Conservation (phyloP, 2,888 invertebrate genomes). For the Osedax fenrisi region DNA sequence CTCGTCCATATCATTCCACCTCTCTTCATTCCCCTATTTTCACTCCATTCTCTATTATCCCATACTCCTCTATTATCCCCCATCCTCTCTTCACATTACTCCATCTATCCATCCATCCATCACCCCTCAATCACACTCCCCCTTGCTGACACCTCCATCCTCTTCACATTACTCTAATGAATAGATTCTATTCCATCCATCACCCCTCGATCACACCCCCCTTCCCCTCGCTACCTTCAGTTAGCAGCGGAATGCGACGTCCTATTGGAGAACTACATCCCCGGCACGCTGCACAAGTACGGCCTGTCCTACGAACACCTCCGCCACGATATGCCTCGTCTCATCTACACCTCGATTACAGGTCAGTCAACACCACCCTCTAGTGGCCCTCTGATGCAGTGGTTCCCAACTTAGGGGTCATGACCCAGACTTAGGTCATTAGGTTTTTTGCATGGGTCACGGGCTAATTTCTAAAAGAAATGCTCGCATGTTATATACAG, state of each 20-base stretch:
- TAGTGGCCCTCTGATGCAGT: too few species aligned
- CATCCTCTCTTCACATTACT: neutral
- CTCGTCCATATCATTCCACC: too few species aligned
- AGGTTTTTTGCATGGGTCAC: too few species aligned
- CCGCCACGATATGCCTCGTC: conserved; percentile 60
- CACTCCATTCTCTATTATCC: neutral
- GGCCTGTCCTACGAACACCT: conserved; percentile 70
- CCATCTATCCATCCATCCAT: neutral
- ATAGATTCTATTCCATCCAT: too few species aligned
- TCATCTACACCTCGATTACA: conserved; percentile 84
- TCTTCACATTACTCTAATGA: conserved; percentile 3
- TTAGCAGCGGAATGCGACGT: conserved; percentile 70
- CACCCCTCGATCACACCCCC: conserved; percentile 4
- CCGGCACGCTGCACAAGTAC: conserved; percentile 67
- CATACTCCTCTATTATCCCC: neutral
- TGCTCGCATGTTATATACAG: too few species aligned
- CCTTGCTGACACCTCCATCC: neutral
- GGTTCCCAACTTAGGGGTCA: too few species aligned
- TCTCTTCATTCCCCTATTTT: too few species aligned
- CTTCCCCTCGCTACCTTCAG: conserved; percentile 48
- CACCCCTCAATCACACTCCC: neutral
- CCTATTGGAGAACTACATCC: conserved; percentile 81
- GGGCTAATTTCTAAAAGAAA: too few species aligned
- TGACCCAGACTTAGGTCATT: too few species aligned
- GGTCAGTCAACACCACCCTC: conserved; percentile 52